Percentiles rank a stretch among this genome's conserved stretches.
These are phyloP conservation scores for Seriola aureovittata DNA, from an alignment of 2,113 vertebrate species.

Conservation along the genomic window DNA sequence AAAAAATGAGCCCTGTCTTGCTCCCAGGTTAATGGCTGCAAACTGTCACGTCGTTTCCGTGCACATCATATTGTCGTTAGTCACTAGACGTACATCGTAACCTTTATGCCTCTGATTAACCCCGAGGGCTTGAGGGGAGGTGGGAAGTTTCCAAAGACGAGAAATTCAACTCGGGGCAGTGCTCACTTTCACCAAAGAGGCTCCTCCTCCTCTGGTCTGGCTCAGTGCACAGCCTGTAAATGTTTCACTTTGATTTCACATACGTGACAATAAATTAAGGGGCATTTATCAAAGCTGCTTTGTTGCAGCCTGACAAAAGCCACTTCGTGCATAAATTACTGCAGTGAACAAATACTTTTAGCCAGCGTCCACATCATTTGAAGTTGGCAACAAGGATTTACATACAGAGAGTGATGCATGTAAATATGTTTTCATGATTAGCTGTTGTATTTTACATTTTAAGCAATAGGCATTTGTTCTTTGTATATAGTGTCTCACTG, in stretches of 20 bases:
- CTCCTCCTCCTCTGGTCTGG: slow-evolving; percentile 87
- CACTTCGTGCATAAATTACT: slow-evolving; percentile 95
- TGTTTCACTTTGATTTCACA: slow-evolving; percentile 95
- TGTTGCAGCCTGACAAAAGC: slow-evolving; percentile 89
- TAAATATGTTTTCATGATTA: slow-evolving; percentile 43
- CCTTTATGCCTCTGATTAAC: slow-evolving; percentile 91
- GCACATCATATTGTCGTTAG: slow-evolving; percentile 84
- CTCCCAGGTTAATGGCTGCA: slow-evolving; percentile 82
- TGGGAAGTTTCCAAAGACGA: slow-evolving; percentile 70
- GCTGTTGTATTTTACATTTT: slow-evolving; percentile 57
- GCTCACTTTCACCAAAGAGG: slow-evolving; percentile 75
- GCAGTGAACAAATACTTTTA: slow-evolving; percentile 91
- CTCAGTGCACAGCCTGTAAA: slow-evolving; percentile 93
- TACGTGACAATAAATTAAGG: slow-evolving; percentile 97
- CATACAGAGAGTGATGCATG: slow-evolving; percentile 82
- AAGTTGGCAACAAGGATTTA: slow-evolving; percentile 90
- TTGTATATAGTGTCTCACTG: slow-evolving; percentile 19
- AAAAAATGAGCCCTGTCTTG: slow-evolving; percentile 58
- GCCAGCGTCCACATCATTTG: slow-evolving; percentile 87
- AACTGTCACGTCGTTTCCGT: slow-evolving; percentile 81
- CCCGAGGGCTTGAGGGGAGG: slow-evolving; percentile 73
- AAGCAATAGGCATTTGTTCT: slow-evolving; percentile 33
- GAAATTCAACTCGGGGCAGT: slow-evolving; percentile 50
- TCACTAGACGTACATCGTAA: slow-evolving; percentile 90
- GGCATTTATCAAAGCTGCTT: slow-evolving; percentile 93